Evolutionary conservation across 2,113 vertebrate species (phyloP).

Genomic region (Glaucomys volans): DNA sequence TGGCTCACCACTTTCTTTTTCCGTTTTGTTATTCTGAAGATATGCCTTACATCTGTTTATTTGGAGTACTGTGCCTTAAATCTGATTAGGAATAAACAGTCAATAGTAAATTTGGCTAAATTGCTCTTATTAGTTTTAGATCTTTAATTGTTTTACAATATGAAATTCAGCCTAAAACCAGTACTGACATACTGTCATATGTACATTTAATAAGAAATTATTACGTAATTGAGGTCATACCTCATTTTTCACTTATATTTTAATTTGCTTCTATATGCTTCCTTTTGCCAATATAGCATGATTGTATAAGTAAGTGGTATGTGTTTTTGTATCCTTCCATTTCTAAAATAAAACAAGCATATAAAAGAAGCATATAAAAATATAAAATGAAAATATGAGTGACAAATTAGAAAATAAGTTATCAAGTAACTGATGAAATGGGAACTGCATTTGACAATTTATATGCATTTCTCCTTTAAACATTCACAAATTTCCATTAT

Average conservation of each 20-base stretch:
- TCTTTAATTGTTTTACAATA: slow-evolving; percentile 54
- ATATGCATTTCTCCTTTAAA: background rate
- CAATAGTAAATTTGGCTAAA: background rate
- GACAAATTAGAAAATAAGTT: background rate
- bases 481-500: background rate
- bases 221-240: slow-evolving; percentile 60
- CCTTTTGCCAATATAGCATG: background rate
- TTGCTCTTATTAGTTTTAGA: background rate
- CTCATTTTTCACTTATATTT: background rate
- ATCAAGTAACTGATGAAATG: background rate
- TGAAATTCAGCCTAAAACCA: background rate
- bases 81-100: background rate
- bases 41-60: background rate
- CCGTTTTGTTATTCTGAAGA: background rate
- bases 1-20: background rate
- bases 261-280: background rate
- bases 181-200: background rate
- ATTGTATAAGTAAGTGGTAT: background rate
- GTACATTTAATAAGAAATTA: slow-evolving; percentile 66
- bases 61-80: background rate
- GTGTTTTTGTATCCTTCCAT: background rate
- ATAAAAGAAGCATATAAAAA: background rate
- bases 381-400: background rate
- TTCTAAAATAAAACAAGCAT: background rate
- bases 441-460: background rate